Conservation (phyloP, 1,140 invertebrate genomes). For the Drosophila ironensis region DNA sequence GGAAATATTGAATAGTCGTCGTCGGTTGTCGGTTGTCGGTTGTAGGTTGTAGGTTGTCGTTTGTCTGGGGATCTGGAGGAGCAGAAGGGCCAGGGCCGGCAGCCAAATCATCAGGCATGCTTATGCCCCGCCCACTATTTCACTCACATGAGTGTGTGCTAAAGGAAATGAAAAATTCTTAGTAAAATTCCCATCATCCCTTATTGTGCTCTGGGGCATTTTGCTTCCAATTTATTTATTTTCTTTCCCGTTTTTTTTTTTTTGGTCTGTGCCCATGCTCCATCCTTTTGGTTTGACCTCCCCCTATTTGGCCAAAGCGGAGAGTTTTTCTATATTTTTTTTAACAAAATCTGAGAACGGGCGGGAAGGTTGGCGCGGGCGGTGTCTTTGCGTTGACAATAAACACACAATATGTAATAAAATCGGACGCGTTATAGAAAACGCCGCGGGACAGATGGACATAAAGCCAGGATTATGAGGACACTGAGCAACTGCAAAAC, state of each 20-base stretch:
- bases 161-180: conserved; percentile 80
- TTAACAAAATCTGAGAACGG: conserved; percentile 49
- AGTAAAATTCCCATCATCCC: conserved; percentile 78
- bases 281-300: too few species aligned
- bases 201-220: conserved; percentile 76
- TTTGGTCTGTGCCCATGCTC: neutral
- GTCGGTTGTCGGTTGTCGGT: conserved; percentile 11
- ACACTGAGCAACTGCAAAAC: neutral
- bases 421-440: conserved; percentile 68
- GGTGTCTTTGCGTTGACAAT: conserved; percentile 53
- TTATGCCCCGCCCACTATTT: conserved; percentile 43
- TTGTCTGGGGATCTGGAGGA: conserved; percentile 9
- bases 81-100: conserved; percentile 1
- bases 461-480: conserved; percentile 3
- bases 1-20: conserved; percentile 52
- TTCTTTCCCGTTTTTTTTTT: neutral
- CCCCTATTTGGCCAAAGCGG: neutral
- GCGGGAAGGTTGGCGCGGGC: neutral
- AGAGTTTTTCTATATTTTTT: conserved; percentile 45
- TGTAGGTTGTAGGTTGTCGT: conserved; percentile 11
- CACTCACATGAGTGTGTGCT: conserved; percentile 32
- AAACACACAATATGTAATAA: conserved; percentile 76
- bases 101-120: conserved; percentile 50
- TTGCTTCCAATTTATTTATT: conserved; percentile 22
- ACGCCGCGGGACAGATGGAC: conserved; percentile 53